Percentiles rank a stretch among this genome's conserved stretches.
Conservation (phyloP, 2,113 vertebrate species). For the Psilopogon haemacephalus region DNA sequence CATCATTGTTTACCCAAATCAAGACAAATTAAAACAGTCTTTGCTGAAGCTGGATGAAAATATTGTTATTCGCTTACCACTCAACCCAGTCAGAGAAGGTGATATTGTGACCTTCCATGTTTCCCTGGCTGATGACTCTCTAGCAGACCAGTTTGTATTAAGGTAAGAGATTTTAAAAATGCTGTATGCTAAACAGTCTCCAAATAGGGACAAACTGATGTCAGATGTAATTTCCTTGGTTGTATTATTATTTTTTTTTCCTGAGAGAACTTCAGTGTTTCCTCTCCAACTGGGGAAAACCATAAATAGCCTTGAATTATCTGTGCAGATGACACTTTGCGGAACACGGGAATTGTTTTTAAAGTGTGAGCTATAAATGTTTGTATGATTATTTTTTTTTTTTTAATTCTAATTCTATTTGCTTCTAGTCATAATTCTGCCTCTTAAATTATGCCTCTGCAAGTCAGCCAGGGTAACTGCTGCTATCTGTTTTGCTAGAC, state of each 20-base stretch:
- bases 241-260: conserved; percentile 3
- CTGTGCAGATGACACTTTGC: not conserved
- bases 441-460: not conserved
- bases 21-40: conserved; percentile 76
- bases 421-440: not conserved
- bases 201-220: not conserved
- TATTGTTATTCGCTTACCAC: conserved; percentile 82
- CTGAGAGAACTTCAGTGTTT: not conserved
- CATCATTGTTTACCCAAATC: conserved; percentile 80
- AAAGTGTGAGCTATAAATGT: not conserved
- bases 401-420: not conserved
- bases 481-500: not conserved
- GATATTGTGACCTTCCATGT: conserved; percentile 86
- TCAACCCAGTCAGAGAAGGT: conserved; percentile 86
- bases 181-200: not conserved
- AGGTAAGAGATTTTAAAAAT: conserved; percentile 74
- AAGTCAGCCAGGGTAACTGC: not conserved
- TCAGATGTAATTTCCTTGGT: not conserved
- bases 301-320: not conserved
- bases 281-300: not conserved
- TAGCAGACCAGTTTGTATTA: conserved; percentile 84
- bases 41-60: conserved; percentile 84
- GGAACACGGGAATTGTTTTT: not conserved
- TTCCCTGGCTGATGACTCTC: conserved; percentile 80
- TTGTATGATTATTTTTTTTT: not conserved